Base-by-base conservation (phyloP, 2,113 vertebrate species). In the Burhinus oedicnemus region DNA sequence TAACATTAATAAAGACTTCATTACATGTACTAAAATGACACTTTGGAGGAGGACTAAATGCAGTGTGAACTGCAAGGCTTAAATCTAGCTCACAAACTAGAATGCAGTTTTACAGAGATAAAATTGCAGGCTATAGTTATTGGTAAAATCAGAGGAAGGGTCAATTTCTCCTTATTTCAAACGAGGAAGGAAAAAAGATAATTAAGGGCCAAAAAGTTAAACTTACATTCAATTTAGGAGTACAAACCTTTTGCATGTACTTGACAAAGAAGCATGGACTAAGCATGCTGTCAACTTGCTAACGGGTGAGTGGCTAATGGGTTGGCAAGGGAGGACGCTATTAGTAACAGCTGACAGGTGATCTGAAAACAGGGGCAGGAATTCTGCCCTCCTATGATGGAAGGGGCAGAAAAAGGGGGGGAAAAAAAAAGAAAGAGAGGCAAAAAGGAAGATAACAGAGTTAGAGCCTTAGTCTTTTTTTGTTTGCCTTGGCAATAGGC, bases 81-180 rank as follows among this genome's bases (percentile, higher is more conserved):
- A 86, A 77, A 90, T 55, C 29, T 36, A 62, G 12, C 58, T 93
- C 58, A 47, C 71, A 38, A 66, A 64, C 32, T 30, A 47, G n/a
- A 80, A 36, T 6, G 5, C 20, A 80, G 4, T 30, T 91, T 91
- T 54, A 62, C 45, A 82, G 42, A 71, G 42, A n/a, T 30, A 77
- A 68, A 94, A 64, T 42, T 38, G 26, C 64, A 78, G 64, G 26
- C 61, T 81, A 32, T 51, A 91, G 66, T 68, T 89, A 47, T 11
- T 55, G 44, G 47, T 55, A 94, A 90, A 95, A 78, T 74, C 72
- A 74, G 54, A 65, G 14, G 42, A 72, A 93, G 26, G 32, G 20
- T 81, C 45, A 42, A 44, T 93, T 94, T 91, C 52, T 72, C 38
- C 92, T 88, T 7, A 34, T 83, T 69, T 88, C 40, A 90, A 40